Base-by-base conservation (phyloP, 2,797 vertebrate genomes). In the Coregonus ussuriensis region DNA sequence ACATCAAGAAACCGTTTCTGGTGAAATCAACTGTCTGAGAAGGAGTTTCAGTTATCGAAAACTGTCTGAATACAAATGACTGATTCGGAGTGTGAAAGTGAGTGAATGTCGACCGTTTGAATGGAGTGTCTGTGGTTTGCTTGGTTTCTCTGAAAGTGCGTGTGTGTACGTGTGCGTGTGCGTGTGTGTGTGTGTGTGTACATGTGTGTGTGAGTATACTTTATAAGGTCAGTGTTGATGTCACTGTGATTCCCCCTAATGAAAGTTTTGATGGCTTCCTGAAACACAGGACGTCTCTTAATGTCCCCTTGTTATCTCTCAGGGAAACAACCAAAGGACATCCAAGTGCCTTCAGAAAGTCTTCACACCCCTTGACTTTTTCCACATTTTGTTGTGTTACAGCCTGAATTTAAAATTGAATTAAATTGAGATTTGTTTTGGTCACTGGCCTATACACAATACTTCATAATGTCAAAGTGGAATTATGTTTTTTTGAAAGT, bases 161-260 rank as follows among this genome's bases (percentile, higher is more conserved):
- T 33, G 31, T 33, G 31, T 33, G 2, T 33, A 3, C 3, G 31
- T 33, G 31, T 33, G 31, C 3, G 31, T 33, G 31, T 33, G 31
- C 3, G 9, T 54, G 53, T 54, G 14, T 13, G 31, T 65, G 73
- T 63, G 33, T 63, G 31, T 74, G 29, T 75, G 66, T 70, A n/a
- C 53, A 54, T 79, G 65, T 77, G 35, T 75, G 74, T 51, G 76
- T 67, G 67, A 21, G 29, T 66, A 13, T 66, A 31, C 63, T 66
- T 0, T 33, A 35, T 71, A 89, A 92, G 88, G 89, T 91, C 89
- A 92, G 71, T 21, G 84, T 56, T 89, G 89, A 90, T 90, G 88
- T 89, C 88, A 91, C 74, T 1, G 84, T 87, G 87, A 77, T 91
- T 47, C 41, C 41, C 41, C 41, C 2, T 11, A 47, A 47, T 47